Base-by-base conservation (phyloP, 2,888 invertebrate species). In the Dromius quadrimaculatus region DNA sequence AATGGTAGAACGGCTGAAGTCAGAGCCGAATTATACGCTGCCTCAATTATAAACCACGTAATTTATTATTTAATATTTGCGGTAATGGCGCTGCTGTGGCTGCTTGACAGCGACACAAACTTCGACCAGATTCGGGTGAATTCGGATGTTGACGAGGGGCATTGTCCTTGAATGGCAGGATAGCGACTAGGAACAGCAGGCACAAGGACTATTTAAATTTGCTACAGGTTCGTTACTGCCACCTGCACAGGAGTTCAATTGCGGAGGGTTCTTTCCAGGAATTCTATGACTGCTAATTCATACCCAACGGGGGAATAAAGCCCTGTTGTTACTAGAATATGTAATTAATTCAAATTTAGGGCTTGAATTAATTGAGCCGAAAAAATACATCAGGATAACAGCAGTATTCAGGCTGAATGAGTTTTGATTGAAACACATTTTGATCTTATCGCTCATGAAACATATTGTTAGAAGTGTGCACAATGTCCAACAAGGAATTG, bases 51-150 rank as follows among this genome's bases (percentile, higher is more conserved):
- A 47, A 47, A 47, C 47, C 47, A 47, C 47, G 47, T 47, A 47
- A 47, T 47, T 47, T 47, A 47, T 47, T 47, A 47, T 47, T 47
- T 47, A 47, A 47, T 47, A 47, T 47, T 47, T 47, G 47, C 47
- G 47, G 47, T 47, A 47, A 47, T 47, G 47, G 19, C 22, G 19
- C n/a, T n/a, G 47, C 22, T 13, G 36, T 11, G 36, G 36, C 17
- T 43, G 43, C 15, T 15, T 15, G 43, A 15, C 15, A 43, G 47
- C 47, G 47, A 41, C 41, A 41, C 47, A 8, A 47, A 47, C 47
- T 47, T 47, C 47, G 47, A 9, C 11, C 9, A n/a, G 17, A 22
- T 22, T 47, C 47, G 47, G 47, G 6, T 13, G 9, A 47, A 47
- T 47, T 47, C 47, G 47, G 38, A 3, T 28, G 28, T 19, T 43